Percentiles rank a stretch among this genome's conserved stretches.
These are phyloP conservation scores for Thalassophryne amazonica DNA, from an alignment of 2,797 vertebrate genomes.

Conservation along the genomic window DNA sequence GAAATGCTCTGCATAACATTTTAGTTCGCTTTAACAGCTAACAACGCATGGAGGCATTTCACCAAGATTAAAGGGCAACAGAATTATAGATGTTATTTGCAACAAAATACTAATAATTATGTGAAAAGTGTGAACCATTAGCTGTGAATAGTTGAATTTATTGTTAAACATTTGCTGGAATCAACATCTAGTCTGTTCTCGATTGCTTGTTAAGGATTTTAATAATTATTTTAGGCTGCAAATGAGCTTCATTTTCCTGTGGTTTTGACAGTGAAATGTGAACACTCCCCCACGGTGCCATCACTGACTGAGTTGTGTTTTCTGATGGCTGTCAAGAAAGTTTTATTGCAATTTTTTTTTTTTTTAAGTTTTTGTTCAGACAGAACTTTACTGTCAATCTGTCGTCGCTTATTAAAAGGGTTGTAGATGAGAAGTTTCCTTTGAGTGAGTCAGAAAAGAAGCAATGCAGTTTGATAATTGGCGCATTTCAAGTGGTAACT, in stretches of 20 bases:
- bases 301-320: not conserved
- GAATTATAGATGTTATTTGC: too few species aligned
- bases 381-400: not conserved
- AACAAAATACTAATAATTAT: too few species aligned
- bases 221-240: not conserved
- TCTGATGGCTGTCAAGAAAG: not conserved
- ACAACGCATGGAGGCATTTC: too few species aligned
- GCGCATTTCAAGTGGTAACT: too few species aligned
- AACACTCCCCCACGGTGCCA: not conserved
- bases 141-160: too few species aligned
- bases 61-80: too few species aligned
- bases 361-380: not conserved
- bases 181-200: not conserved
- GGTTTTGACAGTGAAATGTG: not conserved
- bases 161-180: not conserved
- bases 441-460: not conserved
- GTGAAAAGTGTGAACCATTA: too few species aligned
- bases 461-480: too few species aligned
- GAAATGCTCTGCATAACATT: too few species aligned
- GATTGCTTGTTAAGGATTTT: not conserved
- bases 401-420: not conserved
- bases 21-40: too few species aligned
- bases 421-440: not conserved
- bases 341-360: not conserved
- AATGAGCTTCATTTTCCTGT: not conserved